Base-by-base conservation (phyloP, 2,797 vertebrate species). In the Decapterus maruadsi region DNA sequence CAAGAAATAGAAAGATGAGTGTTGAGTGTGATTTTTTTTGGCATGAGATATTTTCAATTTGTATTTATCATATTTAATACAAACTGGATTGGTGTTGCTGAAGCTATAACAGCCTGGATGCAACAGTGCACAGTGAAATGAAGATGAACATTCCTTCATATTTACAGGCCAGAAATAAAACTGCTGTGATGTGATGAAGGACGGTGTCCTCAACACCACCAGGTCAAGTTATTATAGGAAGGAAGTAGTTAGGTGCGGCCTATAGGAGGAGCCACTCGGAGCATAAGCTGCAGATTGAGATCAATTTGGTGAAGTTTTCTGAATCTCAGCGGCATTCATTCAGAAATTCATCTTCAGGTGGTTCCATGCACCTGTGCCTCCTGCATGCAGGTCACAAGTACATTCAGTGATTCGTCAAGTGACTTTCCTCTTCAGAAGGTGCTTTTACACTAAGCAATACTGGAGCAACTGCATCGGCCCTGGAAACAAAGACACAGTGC, bases 101-200 rank as follows among this genome's bases (percentile, higher is more conserved):
- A 0, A 11, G 0, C 31, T 38, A n/a, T 6, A 34, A 31, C 26
- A 0, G 6, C 16, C 9, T n/a, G 22, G 20, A 0, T 0, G 26
- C 53, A 43, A 43, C 14, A 71, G 58, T 66, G 70, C 53, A 58
- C 66, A 68, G 5, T 19, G 12, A 45, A 45, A 45, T 46, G 10
- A 46, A 6, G 6, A 0, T 36, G 7, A 56, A 29, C 17, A 51
- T 16, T 80, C 62, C 64, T 68, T 77, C 1, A 4, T 42, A 0
- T 63, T 68, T 9, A 20, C 2, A 40, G 4, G n/a, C 34, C 2
- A 8, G 36, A 42, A 0, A 36, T 36, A 69, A 46, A 17, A 17
- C 11, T 13, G 17, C 1, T 53, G 29, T n/a, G 36, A 55, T 19
- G 19, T 22, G 57, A 13, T 5, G 2, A 42, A 36, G 10, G 10